Evolutionary conservation across 2,113 vertebrate genomes (phyloP).

Genomic region (Urocynchramus pylzowi): DNA sequence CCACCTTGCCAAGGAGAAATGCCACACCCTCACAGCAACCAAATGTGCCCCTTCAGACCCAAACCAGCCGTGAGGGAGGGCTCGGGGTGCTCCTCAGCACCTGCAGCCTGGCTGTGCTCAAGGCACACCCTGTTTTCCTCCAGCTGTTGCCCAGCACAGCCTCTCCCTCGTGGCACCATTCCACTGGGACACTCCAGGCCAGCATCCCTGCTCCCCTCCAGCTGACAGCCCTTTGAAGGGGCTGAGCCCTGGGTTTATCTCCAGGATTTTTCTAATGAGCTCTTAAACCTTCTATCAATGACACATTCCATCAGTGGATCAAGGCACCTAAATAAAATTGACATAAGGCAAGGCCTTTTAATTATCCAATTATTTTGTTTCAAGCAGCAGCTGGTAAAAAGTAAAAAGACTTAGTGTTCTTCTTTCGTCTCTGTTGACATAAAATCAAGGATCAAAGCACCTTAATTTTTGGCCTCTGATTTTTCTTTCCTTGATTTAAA

Average conservation of each 20-base stretch:
- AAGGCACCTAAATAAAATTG: conserved; percentile 72
- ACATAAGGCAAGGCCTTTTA: conserved; percentile 71
- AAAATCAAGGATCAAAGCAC: conserved; percentile 69
- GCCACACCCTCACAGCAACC: fast-evolving
- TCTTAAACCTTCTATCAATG: conserved; percentile 63
- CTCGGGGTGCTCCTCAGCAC: fast-evolving
- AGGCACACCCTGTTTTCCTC: background rate
- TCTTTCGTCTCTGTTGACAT: conserved; percentile 61
- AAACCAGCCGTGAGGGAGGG: background rate
- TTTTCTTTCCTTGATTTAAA: conserved; percentile 63
- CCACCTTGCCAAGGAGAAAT: background rate
- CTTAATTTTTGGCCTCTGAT: conserved; percentile 58
- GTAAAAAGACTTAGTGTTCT: conserved; percentile 64
- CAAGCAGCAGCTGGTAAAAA: conserved; percentile 66
- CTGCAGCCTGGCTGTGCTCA: background rate
- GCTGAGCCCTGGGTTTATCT: conserved; percentile 17
- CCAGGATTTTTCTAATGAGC: conserved; percentile 44
- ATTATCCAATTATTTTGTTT: conserved; percentile 75
- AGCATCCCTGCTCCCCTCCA: background rate
- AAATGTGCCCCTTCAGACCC: background rate
- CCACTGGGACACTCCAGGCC: background rate
- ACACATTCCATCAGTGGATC: conserved; percentile 69
- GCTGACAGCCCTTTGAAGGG: conserved; percentile 40
- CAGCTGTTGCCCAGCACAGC: background rate
- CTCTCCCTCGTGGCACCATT: background rate